Conservation (phyloP, 2,113 vertebrate genomes). For the Glareola pratincola region DNA sequence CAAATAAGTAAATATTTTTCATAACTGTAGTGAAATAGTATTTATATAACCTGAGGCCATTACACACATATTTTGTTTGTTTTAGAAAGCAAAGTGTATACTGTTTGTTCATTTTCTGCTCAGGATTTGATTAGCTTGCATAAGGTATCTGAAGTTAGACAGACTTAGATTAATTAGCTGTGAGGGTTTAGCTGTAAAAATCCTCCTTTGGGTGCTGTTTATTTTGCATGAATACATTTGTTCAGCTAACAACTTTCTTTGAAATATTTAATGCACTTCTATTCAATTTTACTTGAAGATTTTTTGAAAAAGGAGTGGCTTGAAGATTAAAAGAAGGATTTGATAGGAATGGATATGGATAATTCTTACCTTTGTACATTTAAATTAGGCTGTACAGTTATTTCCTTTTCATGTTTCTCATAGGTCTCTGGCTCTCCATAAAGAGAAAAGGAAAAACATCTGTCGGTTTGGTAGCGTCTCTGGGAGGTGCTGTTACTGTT, state of each 20-base stretch:
- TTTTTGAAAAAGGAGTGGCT: conserved; percentile 6
- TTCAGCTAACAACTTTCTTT: conserved; percentile 53
- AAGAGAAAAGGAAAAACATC: conserved; percentile 10
- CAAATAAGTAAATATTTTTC: conserved; percentile 70
- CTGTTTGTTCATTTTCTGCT: conserved; percentile 64
- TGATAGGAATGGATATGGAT: background rate
- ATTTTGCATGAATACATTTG: conserved; percentile 55
- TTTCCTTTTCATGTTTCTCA: conserved; percentile 1
- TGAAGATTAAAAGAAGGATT: background rate
- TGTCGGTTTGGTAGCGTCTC: background rate
- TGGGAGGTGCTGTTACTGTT: conserved; percentile 4
- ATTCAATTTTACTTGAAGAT: conserved; percentile 34
- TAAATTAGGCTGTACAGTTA: background rate
- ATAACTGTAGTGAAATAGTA: conserved; percentile 44
- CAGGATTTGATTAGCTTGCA: conserved; percentile 55
- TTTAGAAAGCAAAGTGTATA: conserved; percentile 42
- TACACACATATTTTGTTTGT: conserved; percentile 45
- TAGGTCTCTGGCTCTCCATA: background rate
- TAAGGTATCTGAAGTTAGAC: conserved; percentile 57
- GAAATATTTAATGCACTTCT: conserved; percentile 34
- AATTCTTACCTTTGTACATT: background rate
- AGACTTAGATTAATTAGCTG: conserved; percentile 54
- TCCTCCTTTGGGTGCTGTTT: conserved; percentile 52
- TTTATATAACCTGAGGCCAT: conserved; percentile 65
- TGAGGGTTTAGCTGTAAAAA: conserved; percentile 43